Conservation (phyloP, 2,888 invertebrate species). For the Xanthia icteritia region DNA sequence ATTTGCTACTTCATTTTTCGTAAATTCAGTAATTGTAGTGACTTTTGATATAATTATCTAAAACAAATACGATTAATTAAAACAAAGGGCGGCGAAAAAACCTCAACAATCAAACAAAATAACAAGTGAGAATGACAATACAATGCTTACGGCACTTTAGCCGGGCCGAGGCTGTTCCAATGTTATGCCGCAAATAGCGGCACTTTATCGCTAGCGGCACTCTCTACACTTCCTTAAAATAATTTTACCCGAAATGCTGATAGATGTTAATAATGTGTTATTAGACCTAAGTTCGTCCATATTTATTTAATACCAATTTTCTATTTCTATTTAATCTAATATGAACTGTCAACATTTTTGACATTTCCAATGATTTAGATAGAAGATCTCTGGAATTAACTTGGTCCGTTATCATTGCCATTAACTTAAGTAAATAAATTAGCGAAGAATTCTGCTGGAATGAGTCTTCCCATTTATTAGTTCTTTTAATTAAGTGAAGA, state of each 20-base stretch:
- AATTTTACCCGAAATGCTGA: not conserved
- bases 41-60: no score
- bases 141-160: no score
- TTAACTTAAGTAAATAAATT: slow-evolving; percentile 17
- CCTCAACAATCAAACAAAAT: no score
- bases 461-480: slow-evolving; percentile 16
- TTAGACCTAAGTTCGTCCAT: not conserved
- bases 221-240: not conserved
- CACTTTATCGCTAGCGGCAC: no score
- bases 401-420: not conserved
- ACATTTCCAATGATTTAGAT: not conserved
- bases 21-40: no score
- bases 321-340: not conserved
- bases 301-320: not conserved
- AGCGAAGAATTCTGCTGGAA: slow-evolving; percentile 7
- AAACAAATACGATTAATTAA: no score
- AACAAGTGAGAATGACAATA: no score
- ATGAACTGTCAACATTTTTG: slow-evolving; percentile 4
- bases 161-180: no score
- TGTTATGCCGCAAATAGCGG: no score
- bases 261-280: not conserved
- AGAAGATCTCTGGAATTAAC: slow-evolving; percentile 6
- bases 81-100: no score
- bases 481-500: slow-evolving; percentile 14
- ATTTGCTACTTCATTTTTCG: no score